Percentiles rank a stretch among this genome's conserved stretches.
Evolutionary conservation across 2,113 vertebrate species (phyloP).

Genomic region (Sminthopsis crassicaudata): DNA sequence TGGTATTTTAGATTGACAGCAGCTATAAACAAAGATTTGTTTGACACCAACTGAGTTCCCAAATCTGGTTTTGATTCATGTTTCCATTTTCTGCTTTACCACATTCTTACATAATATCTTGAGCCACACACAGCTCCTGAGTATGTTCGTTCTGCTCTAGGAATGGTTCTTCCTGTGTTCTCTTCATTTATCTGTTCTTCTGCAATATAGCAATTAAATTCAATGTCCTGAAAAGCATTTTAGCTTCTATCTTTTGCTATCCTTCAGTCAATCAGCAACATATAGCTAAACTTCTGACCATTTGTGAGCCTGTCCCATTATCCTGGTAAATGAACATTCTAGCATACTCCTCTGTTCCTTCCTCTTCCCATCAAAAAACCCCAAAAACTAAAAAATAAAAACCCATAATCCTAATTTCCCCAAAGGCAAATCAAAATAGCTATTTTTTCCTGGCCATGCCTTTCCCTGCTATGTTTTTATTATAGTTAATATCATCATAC

Average conservation of each 20-base stretch:
- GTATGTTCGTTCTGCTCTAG: neutral
- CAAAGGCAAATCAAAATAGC: too few species aligned
- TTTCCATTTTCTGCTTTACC: neutral
- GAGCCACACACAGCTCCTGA: fast-evolving
- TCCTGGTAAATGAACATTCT: fast-evolving
- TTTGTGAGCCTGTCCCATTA: neutral
- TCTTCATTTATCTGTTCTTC: neutral
- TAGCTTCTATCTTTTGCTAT: neutral
- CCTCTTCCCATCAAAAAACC: neutral
- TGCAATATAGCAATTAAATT: neutral
- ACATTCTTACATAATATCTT: neutral
- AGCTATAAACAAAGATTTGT: constrained; percentile 8
- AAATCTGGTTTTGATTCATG: neutral
- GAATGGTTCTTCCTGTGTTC: neutral
- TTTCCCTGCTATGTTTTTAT: neutral
- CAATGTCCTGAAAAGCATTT: neutral
- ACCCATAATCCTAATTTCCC: neutral
- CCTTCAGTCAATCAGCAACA: neutral
- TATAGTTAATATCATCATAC: neutral
- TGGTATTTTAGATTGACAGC: neutral
- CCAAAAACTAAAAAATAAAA: neutral
- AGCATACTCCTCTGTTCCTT: fast-evolving
- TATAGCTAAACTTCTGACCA: neutral
- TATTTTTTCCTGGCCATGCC: neutral
- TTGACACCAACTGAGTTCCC: neutral